Evolutionary conservation across 2,797 vertebrate species (phyloP).

Genomic region (Gallinago stenura): DNA sequence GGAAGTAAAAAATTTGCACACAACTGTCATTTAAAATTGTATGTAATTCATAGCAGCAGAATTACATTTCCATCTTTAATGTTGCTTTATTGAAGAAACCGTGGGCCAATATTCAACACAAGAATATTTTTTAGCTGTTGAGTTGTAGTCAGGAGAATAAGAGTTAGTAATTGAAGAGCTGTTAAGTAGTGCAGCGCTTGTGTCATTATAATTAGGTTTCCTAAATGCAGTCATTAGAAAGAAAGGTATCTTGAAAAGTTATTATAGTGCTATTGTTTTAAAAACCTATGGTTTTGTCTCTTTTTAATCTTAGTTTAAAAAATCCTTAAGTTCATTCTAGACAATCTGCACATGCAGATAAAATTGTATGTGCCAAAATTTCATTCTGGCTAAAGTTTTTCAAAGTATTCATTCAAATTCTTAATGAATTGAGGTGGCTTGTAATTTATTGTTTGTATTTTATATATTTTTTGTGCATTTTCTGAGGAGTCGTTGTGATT

Average conservation of each 20-base stretch:
- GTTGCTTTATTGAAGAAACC: background rate
- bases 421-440: background rate
- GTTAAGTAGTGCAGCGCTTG: background rate
- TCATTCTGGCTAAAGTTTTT: background rate
- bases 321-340: background rate
- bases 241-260: background rate
- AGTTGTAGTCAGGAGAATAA: background rate
- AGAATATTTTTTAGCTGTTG: background rate
- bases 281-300: background rate
- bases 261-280: background rate
- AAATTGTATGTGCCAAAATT: background rate
- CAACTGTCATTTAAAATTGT: background rate
- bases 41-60: background rate
- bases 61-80: background rate
- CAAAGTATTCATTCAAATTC: background rate
- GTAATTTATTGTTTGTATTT: background rate
- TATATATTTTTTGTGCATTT: background rate
- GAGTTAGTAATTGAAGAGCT: background rate
- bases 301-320: conserved; percentile 14
- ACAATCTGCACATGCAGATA: background rate
- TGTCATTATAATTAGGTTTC: background rate
- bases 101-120: background rate
- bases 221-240: background rate
- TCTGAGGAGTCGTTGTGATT: background rate
- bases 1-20: background rate